Evolutionary conservation across 2,113 vertebrate genomes (phyloP).

Genomic region (Tiliqua scincoides): DNA sequence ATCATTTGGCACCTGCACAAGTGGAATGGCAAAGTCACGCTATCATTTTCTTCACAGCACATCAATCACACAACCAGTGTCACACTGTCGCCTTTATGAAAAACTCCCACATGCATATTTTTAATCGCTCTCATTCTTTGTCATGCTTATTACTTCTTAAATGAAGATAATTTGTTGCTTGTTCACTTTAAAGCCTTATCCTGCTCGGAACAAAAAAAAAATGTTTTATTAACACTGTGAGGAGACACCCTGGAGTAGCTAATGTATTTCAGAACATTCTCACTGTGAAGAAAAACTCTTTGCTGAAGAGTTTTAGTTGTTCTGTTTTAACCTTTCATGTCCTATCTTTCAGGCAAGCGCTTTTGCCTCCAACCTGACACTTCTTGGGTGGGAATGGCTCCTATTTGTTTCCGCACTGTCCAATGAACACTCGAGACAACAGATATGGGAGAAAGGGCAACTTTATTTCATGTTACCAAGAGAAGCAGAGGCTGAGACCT

Average conservation of each 20-base stretch:
- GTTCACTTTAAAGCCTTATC: conserved; percentile 12
- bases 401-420: no score
- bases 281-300: conserved; percentile 38
- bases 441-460: no score
- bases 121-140: conserved; percentile 55
- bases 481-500: no score
- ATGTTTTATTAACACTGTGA: conserved; percentile 8
- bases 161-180: conserved; percentile 46
- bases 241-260: conserved; percentile 17
- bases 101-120: conserved; percentile 73
- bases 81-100: conserved; percentile 62
- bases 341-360: not conserved
- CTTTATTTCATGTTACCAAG: no score
- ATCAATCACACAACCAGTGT: conserved; percentile 62
- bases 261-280: conserved; percentile 26
- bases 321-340: conserved; percentile 42
- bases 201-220: conserved; percentile 25
- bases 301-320: conserved; percentile 42
- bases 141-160: conserved; percentile 57
- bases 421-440: no score
- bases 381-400: not conserved
- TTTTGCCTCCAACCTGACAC: not conserved
- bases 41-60: conserved; percentile 53
- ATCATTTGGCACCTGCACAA: conserved; percentile 58
- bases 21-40: conserved; percentile 44